Evolutionary conservation across 2,888 invertebrate genomes (phyloP).

Genomic region (Rotaria socialis): DNA sequence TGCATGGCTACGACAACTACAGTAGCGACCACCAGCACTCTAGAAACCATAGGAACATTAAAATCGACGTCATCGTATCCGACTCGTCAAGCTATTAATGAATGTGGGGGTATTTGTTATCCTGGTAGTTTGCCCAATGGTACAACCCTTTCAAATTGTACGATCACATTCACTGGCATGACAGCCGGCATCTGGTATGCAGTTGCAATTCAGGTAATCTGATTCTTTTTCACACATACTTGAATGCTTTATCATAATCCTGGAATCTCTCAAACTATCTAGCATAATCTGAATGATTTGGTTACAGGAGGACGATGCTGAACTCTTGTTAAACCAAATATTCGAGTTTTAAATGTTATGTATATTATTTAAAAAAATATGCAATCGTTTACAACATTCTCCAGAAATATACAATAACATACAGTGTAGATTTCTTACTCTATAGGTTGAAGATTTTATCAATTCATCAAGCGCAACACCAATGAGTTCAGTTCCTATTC

Average conservation of each 20-base stretch:
- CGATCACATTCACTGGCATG: neutral
- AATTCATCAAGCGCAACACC: neutral
- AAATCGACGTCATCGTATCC: neutral
- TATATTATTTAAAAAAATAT: too few relatives aligned
- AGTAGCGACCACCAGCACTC: neutral
- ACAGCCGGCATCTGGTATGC: neutral
- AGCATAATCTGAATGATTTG: too few relatives aligned
- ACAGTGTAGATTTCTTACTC: neutral
- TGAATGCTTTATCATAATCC: too few relatives aligned
- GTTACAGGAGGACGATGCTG: too few relatives aligned
- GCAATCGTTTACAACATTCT: too few relatives aligned
- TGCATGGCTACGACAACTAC: neutral
- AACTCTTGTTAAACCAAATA: too few relatives aligned
- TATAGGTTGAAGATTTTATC: neutral
- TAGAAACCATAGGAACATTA: neutral
- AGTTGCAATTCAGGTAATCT: neutral
- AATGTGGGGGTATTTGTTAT: neutral
- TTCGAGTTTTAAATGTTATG: too few relatives aligned
- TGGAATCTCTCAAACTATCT: too few relatives aligned
- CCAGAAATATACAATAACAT: too few relatives aligned
- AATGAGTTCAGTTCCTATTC: neutral
- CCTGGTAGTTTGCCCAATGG: neutral
- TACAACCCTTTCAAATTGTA: neutral
- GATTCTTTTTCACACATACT: neutral
- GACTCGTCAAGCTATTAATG: neutral